Evolutionary conservation across 2,113 vertebrate genomes (phyloP).

Genomic region (Entomyzon cyanotis): DNA sequence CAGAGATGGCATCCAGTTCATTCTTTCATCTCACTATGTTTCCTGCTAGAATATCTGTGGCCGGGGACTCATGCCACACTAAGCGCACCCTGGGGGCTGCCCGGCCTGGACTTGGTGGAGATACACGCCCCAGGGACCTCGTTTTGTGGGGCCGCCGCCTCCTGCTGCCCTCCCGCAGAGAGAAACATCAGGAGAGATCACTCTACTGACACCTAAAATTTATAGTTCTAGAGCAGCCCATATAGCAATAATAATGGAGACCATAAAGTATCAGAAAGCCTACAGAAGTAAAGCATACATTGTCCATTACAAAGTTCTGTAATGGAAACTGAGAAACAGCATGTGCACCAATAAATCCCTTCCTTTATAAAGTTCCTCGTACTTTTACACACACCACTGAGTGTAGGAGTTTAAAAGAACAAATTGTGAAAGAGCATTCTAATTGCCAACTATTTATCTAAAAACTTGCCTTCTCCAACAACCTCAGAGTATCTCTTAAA

Average conservation of each 20-base stretch:
- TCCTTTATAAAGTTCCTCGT: neutral
- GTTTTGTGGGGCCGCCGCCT: no score
- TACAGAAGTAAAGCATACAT: neutral
- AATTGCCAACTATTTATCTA: neutral
- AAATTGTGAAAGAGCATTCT: neutral
- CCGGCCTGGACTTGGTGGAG: no score
- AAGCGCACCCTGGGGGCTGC: no score
- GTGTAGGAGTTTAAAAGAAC: neutral
- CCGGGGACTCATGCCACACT: no score
- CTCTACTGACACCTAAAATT: neutral
- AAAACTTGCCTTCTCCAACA: neutral
- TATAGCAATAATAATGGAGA: neutral
- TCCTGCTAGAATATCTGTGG: no score
- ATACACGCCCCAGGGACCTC: no score
- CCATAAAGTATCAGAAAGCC: neutral
- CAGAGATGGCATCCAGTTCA: no score
- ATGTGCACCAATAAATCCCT: neutral
- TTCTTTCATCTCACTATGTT: no score
- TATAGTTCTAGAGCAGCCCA: neutral
- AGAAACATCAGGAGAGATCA: neutral
- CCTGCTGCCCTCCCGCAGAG: no score
- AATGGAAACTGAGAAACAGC: neutral
- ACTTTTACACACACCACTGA: neutral
- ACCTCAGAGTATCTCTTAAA: neutral
- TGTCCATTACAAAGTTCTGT: neutral